These are phyloP conservation scores for Hyperoplus immaculatus DNA, from an alignment of 2,797 vertebrate genomes.

Conservation along the genomic window DNA sequence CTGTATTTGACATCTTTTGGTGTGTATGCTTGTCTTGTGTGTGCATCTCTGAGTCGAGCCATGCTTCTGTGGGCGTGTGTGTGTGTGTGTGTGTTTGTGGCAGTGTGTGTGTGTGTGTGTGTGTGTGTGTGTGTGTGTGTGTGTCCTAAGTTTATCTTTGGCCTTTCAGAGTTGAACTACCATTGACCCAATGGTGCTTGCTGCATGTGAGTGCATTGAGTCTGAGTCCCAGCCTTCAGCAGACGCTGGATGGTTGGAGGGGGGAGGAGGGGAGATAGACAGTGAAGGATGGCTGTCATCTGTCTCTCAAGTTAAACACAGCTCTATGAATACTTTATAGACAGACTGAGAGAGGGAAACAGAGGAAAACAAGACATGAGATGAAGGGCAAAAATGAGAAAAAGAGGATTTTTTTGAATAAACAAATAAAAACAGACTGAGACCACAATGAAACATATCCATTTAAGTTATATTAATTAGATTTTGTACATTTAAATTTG, in stretches of 20 bases:
- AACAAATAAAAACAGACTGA: constrained; percentile 7
- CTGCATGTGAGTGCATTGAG: constrained; percentile 63
- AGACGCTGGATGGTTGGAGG: constrained; percentile 47
- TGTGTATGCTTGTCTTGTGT: constrained; percentile 40
- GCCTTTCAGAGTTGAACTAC: constrained; percentile 73
- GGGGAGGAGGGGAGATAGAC: constrained; percentile 31
- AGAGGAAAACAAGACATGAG: neutral
- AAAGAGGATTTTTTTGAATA: constrained; percentile 4
- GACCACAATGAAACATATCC: neutral
- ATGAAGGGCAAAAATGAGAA: neutral
- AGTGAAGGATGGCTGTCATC: constrained; percentile 68
- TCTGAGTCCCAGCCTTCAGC: constrained; percentile 68
- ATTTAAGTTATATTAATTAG: neutral
- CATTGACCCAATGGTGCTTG: constrained; percentile 71
- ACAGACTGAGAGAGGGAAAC: constrained; percentile 14
- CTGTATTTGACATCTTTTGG: constrained; percentile 48
- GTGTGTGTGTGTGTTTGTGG: neutral
- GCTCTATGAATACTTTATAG: constrained; percentile 32
- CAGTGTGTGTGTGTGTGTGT: constrained; percentile 24
- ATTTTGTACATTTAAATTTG: neutral
- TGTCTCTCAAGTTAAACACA: constrained; percentile 44
- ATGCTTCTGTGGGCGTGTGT: constrained; percentile 11
- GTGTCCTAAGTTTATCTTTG: constrained; percentile 59
- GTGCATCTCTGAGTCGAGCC: constrained; percentile 18
- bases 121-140: constrained; percentile 18